Evolutionary conservation across 2,113 vertebrate species (phyloP).

Genomic region (Psittacula cyanocephala): DNA sequence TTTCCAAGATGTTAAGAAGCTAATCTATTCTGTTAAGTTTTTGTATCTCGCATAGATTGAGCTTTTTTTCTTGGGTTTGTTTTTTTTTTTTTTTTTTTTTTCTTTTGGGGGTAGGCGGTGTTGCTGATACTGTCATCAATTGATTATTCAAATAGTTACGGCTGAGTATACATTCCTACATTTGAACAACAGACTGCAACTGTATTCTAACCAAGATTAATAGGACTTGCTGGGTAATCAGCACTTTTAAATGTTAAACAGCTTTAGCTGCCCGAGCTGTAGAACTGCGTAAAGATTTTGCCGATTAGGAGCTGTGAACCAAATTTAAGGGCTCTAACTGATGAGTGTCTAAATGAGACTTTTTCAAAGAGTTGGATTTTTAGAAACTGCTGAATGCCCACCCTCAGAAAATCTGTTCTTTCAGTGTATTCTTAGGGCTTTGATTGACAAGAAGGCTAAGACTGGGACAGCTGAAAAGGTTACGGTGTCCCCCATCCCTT

Average conservation of each 20-base stretch:
- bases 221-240: not conserved
- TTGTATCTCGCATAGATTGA: conserved; percentile 52
- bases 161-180: not conserved
- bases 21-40: conserved; percentile 61
- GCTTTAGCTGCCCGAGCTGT: not conserved
- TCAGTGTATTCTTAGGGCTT: conserved; percentile 20
- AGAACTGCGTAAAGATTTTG: not conserved
- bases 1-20: conserved; percentile 60
- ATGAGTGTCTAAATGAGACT: not conserved
- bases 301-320: not conserved
- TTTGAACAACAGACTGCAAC: not conserved
- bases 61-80: not conserved
- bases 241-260: not conserved
- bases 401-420: conserved; percentile 60
- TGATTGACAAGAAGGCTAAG: conserved; percentile 56
- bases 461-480: not conserved
- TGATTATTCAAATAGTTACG: not conserved
- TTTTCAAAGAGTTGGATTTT: not conserved
- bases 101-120: rapidly evolving
- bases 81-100: not conserved
- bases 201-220: not conserved
- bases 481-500: not conserved
- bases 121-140: not conserved
- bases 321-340: not conserved
- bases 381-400: not conserved